phyloP scores from a whole-genome alignment of 1,140 invertebrate species.

The Maconellicoccus hirsutus region DNA sequence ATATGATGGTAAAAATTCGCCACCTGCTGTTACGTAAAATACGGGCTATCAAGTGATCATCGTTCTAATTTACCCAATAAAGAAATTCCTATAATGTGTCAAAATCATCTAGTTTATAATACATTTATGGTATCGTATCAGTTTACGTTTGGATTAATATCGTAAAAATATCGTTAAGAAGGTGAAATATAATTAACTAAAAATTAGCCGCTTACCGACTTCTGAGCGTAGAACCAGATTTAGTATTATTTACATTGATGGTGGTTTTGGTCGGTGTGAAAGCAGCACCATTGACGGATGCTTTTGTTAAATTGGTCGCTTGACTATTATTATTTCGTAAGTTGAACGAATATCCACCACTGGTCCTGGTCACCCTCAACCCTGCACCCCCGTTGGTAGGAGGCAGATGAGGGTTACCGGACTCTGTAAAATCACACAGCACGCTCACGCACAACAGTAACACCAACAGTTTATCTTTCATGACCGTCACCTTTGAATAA shows the following conservation, averaged over 20 bases:
- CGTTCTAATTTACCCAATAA: no score
- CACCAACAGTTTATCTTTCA: slow-evolving; percentile 11
- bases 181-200: no score
- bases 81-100: no score
- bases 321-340: background rate
- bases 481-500: background rate
- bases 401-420: background rate
- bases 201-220: background rate
- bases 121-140: no score
- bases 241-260: slow-evolving; percentile 2
- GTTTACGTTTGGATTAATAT: no score
- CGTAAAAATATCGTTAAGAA: no score
- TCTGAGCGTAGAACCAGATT: slow-evolving; percentile 1
- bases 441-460: slow-evolving; percentile 9
- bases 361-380: background rate
- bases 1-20: no score
- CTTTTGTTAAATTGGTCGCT: background rate
- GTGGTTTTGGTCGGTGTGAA: background rate
- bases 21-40: no score
- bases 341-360: background rate
- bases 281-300: background rate
- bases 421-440: slow-evolving; percentile 1
- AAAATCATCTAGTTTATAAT: no score
- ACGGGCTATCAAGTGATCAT: no score
- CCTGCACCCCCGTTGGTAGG: background rate